These are phyloP conservation scores for Dendrocincla tyrannina DNA, from an alignment of 2,797 vertebrate genomes.

Conservation along the genomic window DNA sequence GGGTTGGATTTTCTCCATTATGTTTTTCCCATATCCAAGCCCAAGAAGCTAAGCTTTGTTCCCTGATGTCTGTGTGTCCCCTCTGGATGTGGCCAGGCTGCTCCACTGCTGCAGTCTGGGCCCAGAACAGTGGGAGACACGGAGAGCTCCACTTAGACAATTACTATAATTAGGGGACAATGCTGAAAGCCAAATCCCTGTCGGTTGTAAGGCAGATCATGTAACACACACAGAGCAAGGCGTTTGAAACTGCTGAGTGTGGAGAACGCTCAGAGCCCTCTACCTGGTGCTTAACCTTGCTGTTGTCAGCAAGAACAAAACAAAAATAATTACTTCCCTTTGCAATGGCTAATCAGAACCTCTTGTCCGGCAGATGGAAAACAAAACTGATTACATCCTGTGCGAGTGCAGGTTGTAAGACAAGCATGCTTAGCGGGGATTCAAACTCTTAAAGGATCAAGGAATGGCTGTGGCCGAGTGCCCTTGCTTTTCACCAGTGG, in stretches of 20 bases:
- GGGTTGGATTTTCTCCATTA: not conserved
- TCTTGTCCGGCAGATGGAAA: constrained; percentile 44
- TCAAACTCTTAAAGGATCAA: constrained; percentile 61
- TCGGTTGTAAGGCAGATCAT: not conserved
- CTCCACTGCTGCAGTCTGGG: not conserved
- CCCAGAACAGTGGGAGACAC: not conserved
- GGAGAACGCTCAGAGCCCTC: not conserved
- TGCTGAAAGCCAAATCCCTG: constrained; percentile 24
- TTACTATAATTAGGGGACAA: constrained; percentile 49
- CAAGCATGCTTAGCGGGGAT: constrained; percentile 49
- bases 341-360: not conserved
- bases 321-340: not conserved
- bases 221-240: not conserved
- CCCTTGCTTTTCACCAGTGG: constrained; percentile 50
- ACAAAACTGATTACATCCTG: constrained; percentile 20
- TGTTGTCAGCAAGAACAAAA: not conserved
- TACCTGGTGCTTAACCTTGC: not conserved
- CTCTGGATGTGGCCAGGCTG: not conserved
- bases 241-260: not conserved
- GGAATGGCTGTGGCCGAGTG: constrained; percentile 22
- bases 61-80: accelerated
- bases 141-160: constrained; percentile 40
- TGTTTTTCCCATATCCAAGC: not conserved
- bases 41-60: not conserved
- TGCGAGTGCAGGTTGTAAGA: not conserved